Conservation (phyloP, 2,113 vertebrate species). For the Azemiops feae region DNA sequence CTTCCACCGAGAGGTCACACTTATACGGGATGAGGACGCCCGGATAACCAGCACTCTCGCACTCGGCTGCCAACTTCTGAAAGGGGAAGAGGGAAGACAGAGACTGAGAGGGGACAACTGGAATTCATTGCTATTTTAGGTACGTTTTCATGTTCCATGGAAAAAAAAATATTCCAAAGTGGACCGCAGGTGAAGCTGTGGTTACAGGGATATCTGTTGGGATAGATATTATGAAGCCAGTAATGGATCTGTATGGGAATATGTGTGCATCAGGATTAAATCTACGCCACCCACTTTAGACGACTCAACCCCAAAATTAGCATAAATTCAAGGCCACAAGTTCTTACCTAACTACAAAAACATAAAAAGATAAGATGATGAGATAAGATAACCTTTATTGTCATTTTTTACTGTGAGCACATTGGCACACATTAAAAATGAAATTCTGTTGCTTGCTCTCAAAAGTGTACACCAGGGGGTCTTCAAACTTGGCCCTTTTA, state of each 20-base stretch:
- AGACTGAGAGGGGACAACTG: not conserved
- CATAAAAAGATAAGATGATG: not conserved
- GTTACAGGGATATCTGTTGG: not conserved
- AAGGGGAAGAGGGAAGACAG: not conserved
- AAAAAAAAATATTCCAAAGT: not conserved
- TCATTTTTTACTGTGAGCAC: no score
- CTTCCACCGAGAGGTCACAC: slow-evolving; percentile 92
- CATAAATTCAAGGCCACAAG: not conserved
- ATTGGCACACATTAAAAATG: no score
- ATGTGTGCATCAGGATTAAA: not conserved
- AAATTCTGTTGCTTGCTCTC: no score
- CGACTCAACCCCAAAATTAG: not conserved
- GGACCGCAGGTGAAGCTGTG: not conserved
- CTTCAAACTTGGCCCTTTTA: no score
- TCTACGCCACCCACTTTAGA: not conserved
- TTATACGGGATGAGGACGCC: slow-evolving; percentile 92
- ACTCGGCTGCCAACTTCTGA: slow-evolving; percentile 92
- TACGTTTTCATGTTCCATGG: not conserved
- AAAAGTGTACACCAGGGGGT: no score
- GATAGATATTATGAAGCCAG: not conserved
- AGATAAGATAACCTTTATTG: no score
- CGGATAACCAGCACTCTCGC: slow-evolving; percentile 89
- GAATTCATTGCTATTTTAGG: not conserved
- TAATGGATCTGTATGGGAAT: not conserved
- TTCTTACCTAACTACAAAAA: not conserved